These are phyloP conservation scores for Cottoperca gobio DNA, from an alignment of 2,797 vertebrate species.

Conservation along the genomic window DNA sequence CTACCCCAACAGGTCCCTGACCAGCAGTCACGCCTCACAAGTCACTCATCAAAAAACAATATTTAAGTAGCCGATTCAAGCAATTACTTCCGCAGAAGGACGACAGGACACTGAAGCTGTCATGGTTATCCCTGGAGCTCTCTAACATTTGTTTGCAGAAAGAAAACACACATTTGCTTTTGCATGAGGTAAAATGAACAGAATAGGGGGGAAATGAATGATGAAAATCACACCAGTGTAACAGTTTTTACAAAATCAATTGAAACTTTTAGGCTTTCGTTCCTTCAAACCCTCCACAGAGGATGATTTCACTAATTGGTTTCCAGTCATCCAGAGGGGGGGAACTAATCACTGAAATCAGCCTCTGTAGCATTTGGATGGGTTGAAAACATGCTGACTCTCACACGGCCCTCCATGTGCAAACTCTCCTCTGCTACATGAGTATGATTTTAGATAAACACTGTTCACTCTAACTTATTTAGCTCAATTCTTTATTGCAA, in stretches of 20 bases:
- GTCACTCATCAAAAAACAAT: slow-evolving; percentile 60
- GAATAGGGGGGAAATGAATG: slow-evolving; percentile 35
- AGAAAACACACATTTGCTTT: slow-evolving; percentile 33
- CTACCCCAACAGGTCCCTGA: slow-evolving; percentile 71
- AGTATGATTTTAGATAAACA: slow-evolving; percentile 27
- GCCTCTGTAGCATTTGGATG: slow-evolving; percentile 59
- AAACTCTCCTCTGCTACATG: slow-evolving; percentile 17
- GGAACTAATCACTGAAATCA: slow-evolving; percentile 76
- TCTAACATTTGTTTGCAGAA: slow-evolving; percentile 31
- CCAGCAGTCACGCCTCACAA: slow-evolving; percentile 43
- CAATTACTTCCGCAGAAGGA: slow-evolving; percentile 20
- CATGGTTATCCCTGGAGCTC: slow-evolving; percentile 10
- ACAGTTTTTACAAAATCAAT: slow-evolving; percentile 53
- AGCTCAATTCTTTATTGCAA: not conserved
- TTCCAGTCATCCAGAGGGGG: slow-evolving; percentile 77
- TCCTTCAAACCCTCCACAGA: slow-evolving; percentile 56
- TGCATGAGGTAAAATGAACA: slow-evolving; percentile 33
- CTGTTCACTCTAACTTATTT: slow-evolving; percentile 10
- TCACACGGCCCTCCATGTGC: slow-evolving; percentile 18
- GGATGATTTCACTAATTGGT: slow-evolving; percentile 77
- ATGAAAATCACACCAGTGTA: slow-evolving; percentile 61
- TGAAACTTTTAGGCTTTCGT: slow-evolving; percentile 53
- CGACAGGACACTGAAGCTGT: slow-evolving; percentile 3
- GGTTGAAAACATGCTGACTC: slow-evolving; percentile 67
- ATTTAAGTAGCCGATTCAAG: slow-evolving; percentile 36